These are phyloP conservation scores for Ganaspis sp. DNA, from an alignment of 1,140 invertebrate genomes.

Conservation along the genomic window DNA sequence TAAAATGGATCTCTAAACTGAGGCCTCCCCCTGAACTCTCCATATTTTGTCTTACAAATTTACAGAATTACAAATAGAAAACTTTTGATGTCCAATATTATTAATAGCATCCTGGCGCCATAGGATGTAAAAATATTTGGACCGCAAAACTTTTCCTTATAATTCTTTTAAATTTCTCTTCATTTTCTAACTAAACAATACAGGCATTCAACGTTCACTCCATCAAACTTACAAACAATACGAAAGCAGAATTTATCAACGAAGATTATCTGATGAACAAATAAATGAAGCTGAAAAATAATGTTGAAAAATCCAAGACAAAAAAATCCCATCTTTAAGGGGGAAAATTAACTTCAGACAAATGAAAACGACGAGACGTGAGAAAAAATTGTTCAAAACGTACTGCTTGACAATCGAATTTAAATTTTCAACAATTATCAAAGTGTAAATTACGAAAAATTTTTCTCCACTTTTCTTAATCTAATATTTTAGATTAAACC, in stretches of 20 bases:
- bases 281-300: slow-evolving; percentile 24
- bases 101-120: not conserved
- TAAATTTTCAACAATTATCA: slow-evolving; percentile 50
- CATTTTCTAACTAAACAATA: not conserved
- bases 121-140: not conserved
- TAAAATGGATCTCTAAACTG: not conserved
- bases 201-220: slow-evolving; percentile 10
- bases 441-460: slow-evolving; percentile 65
- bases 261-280: slow-evolving; percentile 27
- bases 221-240: slow-evolving; percentile 12
- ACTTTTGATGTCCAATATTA: not conserved
- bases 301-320: slow-evolving; percentile 26
- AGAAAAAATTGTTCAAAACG: slow-evolving; percentile 59
- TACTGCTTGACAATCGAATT: slow-evolving; percentile 58
- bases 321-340: not conserved
- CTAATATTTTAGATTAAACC: not conserved
- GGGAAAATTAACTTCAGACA: slow-evolving; percentile 21
- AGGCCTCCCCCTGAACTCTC: slow-evolving; percentile 14
- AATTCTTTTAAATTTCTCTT: not conserved
- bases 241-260: slow-evolving; percentile 18
- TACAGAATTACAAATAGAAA: not conserved
- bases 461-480: slow-evolving; percentile 44
- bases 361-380: not conserved
- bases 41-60: not conserved
- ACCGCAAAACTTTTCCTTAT: not conserved